These are phyloP conservation scores for Microplitis demolitor DNA, from an alignment of 1,140 invertebrate species.

Conservation along the genomic window DNA sequence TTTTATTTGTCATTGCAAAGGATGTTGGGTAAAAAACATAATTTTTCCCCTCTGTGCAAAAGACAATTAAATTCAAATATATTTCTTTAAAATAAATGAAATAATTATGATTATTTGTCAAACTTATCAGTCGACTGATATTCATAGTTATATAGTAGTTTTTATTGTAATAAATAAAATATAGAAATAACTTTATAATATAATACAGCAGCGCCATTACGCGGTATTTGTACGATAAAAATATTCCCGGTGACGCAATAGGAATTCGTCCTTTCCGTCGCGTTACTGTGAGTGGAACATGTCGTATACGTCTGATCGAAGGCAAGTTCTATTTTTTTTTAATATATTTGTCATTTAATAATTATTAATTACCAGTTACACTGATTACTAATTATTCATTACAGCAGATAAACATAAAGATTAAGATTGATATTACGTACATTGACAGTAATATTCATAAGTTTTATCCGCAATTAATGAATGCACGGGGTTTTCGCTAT, in stretches of 20 bases:
- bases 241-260: conserved; percentile 51
- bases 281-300: conserved; percentile 74
- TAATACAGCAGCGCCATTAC: conserved; percentile 22
- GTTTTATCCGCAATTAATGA: conserved; percentile 33
- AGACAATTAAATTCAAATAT: background rate
- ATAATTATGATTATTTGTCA: background rate
- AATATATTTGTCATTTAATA: background rate
- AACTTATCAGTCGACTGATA: too few relatives aligned
- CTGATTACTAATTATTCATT: background rate
- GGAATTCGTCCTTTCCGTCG: conserved; percentile 70
- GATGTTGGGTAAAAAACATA: background rate
- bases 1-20: background rate
- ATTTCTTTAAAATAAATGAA: background rate
- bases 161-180: too few relatives aligned
- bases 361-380: background rate
- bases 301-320: conserved; percentile 75
- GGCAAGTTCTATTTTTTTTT: conserved; percentile 65
- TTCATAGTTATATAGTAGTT: too few relatives aligned
- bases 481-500: conserved; percentile 64
- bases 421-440: background rate
- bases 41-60: background rate
- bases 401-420: background rate
- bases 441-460: background rate
- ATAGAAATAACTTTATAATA: too few relatives aligned
- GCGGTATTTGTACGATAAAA: conserved; percentile 28